Conservation (phyloP, 2,888 invertebrate species). For the Achlya flavicornis region DNA sequence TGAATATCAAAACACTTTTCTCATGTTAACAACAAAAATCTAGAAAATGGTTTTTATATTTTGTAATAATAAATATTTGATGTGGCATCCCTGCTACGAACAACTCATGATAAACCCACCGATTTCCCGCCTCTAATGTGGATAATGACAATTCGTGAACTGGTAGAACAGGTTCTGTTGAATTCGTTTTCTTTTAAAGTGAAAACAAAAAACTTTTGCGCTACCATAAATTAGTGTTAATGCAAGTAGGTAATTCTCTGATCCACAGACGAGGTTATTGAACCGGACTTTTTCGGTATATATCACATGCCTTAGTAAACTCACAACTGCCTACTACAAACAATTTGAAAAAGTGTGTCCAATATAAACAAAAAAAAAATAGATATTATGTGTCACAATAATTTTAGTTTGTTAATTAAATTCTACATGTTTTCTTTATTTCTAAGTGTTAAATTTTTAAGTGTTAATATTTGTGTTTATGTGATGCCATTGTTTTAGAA, state of each 20-base stretch:
- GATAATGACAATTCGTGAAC: neutral
- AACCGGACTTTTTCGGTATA: neutral
- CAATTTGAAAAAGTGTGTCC: too few relatives aligned
- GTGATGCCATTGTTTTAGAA: too few relatives aligned
- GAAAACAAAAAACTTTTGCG: slow-evolving; percentile 8
- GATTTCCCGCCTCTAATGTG: neutral
- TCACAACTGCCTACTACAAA: too few relatives aligned
- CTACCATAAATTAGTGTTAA: slow-evolving; percentile 9
- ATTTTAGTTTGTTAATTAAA: too few relatives aligned
- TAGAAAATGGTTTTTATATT: too few relatives aligned
- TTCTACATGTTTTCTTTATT: too few relatives aligned
- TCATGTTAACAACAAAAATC: too few relatives aligned
- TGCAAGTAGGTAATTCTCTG: slow-evolving; percentile 2
- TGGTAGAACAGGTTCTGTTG: slow-evolving; percentile 7
- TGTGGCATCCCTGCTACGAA: neutral
- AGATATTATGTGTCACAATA: too few relatives aligned
- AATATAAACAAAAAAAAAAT: too few relatives aligned
- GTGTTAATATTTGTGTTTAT: too few relatives aligned
- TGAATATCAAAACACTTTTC: too few relatives aligned
- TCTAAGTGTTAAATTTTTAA: too few relatives aligned
- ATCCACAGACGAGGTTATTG: neutral
- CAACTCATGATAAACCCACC: neutral
- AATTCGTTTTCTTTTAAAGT: slow-evolving; percentile 11
- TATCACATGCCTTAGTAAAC: neutral
- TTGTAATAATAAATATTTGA: neutral